Base-by-base conservation (phyloP, 2,113 vertebrate species). In the Peromyscus californicus region DNA sequence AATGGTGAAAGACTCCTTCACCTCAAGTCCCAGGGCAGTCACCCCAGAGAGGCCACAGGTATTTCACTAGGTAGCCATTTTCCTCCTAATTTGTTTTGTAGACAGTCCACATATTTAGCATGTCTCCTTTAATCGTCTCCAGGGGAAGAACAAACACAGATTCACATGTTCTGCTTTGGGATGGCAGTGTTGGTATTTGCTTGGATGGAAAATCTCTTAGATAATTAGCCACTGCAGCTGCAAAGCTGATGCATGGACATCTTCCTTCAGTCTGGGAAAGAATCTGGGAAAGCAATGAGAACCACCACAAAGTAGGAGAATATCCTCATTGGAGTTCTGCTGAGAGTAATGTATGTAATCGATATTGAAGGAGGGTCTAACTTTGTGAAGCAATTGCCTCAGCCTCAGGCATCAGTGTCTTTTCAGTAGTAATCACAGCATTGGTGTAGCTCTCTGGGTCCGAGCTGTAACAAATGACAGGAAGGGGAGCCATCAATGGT, bases 71-170 rank as follows among this genome's bases (percentile, higher is more conserved):
- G 4, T 45, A 69, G 42, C 67, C 26, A 67, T 85, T 92, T 89
- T 29, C 1, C 5, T 31, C 11, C 51, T 93, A 94, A 92, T 95
- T 90, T 96, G 76, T 96, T 96, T 95, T 75, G 95, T 61, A 89
- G 76, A 84, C 89, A 90, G 57, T 82, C 48, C 83, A 65, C 67
- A 9, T 95, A 80, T 84, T 95, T 94, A 93, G 72, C 45, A 36
- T 94, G 86, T 98, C 51, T 95, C 82, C 89, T 94, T 96, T 95
- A 89, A 87, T 97, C 93, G 89, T 96, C 72, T 89, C 89, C 86
- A 95, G 33, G 54, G 89, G 45, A 96, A 91, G 72, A 92, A 61
- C 24, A 72, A 89, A 83, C 88, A 96, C 89, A 96, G 45, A n/a
- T 90, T 95, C 92, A 94, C 69, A 79, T 93, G 42, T 63, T 95